These are phyloP conservation scores for Podarcis raffonei DNA, from an alignment of 2,113 vertebrate genomes.

Conservation along the genomic window DNA sequence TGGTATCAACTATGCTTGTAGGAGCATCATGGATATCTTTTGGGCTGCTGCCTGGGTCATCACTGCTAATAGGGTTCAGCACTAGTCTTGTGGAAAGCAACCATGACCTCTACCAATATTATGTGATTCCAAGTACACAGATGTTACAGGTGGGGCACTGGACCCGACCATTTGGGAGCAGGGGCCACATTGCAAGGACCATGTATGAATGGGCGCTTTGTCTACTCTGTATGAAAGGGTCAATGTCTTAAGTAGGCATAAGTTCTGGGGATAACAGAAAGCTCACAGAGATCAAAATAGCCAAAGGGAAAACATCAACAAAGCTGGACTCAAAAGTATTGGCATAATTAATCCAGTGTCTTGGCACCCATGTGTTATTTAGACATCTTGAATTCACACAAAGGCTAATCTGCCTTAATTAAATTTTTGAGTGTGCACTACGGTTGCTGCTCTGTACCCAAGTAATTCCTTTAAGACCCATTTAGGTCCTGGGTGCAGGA, in stretches of 20 bases:
- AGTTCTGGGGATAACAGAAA: not conserved
- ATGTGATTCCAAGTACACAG: not conserved
- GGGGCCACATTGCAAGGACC: not conserved
- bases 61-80: not conserved
- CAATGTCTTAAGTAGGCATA: not conserved
- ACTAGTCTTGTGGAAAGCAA: not conserved
- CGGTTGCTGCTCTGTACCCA: not conserved
- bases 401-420: constrained; percentile 18
- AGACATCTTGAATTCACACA: not conserved
- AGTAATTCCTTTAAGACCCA: not conserved
- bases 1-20: not conserved
- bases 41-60: too few species aligned
- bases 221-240: not conserved
- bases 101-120: not conserved
- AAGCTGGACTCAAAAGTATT: not conserved
- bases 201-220: not conserved
- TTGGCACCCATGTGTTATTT: not conserved
- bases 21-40: not conserved
- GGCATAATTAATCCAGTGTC: constrained; percentile 15
- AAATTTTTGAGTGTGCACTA: constrained; percentile 16
- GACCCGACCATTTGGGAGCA: not conserved
- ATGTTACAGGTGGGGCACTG: not conserved
- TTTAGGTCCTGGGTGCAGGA: not conserved
- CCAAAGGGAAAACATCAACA: not conserved
- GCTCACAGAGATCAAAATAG: constrained; percentile 13